Percentiles rank a stretch among this genome's conserved stretches.
Conservation (phyloP, 2,888 invertebrate species). For the Drosophila picticornis region DNA sequence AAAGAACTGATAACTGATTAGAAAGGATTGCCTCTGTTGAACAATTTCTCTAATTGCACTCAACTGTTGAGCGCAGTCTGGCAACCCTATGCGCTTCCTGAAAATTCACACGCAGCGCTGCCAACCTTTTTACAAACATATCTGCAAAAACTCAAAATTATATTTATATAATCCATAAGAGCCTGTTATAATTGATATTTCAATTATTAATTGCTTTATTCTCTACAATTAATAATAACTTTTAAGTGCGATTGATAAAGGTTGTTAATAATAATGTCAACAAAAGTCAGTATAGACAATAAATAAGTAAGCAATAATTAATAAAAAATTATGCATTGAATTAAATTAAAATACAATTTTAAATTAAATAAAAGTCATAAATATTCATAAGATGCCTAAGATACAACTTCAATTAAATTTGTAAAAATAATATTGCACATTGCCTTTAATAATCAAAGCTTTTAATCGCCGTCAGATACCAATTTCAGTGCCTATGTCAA, state of each 20-base stretch:
- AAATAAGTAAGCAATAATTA: too few species aligned
- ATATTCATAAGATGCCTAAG: too few species aligned
- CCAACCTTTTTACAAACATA: not conserved
- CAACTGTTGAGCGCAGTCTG: not conserved
- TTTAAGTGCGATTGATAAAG: not conserved
- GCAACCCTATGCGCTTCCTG: not conserved
- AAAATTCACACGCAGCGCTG: not conserved
- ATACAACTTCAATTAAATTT: not conserved
- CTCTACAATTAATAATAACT: not conserved
- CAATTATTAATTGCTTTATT: not conserved
- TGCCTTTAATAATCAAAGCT: not conserved
- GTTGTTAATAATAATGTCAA: not conserved
- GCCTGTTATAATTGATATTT: not conserved
- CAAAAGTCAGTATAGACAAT: too few species aligned
- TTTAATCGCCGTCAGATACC: conserved; percentile 1
- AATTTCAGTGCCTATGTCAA: conserved; percentile 13
- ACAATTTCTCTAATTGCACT: not conserved
- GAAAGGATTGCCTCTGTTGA: not conserved
- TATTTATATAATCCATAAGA: not conserved
- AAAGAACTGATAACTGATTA: not conserved
- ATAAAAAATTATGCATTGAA: too few species aligned
- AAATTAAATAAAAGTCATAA: too few species aligned
- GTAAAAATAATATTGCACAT: not conserved
- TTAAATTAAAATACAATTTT: too few species aligned
- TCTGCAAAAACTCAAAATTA: not conserved